Conservation (phyloP, 2,113 vertebrate genomes). For the Leucopsar rothschildi region DNA sequence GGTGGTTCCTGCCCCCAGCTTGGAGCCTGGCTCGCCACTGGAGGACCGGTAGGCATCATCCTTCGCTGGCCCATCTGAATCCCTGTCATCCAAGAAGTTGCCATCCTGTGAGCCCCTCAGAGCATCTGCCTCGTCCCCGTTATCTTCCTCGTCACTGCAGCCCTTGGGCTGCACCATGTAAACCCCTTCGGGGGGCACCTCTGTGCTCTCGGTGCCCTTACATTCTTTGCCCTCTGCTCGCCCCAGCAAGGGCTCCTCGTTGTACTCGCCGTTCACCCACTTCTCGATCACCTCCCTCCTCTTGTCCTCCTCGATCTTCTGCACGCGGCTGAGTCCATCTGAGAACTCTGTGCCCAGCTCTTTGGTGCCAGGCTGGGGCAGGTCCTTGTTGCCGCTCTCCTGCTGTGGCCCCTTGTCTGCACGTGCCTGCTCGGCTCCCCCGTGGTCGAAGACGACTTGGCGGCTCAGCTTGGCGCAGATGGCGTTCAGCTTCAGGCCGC, state of each 20-base stretch:
- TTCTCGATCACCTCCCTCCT: slow-evolving; percentile 97
- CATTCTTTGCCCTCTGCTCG: slow-evolving; percentile 62
- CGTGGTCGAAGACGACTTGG: slow-evolving; percentile 92
- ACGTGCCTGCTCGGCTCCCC: slow-evolving; percentile 78
- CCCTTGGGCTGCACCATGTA: slow-evolving; percentile 98
- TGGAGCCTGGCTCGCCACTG: slow-evolving; percentile 55
- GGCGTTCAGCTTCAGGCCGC: slow-evolving; percentile 98
- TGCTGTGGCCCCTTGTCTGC: slow-evolving; percentile 76
- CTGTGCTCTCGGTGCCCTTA: slow-evolving; percentile 68
- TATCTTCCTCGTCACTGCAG: slow-evolving; percentile 95
- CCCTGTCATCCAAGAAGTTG: slow-evolving; percentile 79
- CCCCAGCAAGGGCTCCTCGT: slow-evolving; percentile 80
- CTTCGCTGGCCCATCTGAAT: slow-evolving; percentile 79
- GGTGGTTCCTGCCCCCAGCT: slow-evolving; percentile 55
- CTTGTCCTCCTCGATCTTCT: slow-evolving; percentile 92
- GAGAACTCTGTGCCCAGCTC: slow-evolving; percentile 75
- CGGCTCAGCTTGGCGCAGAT: slow-evolving; percentile 99
- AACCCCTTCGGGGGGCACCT: slow-evolving; percentile 89
- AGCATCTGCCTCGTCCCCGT: slow-evolving; percentile 73
- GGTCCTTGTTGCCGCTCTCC: slow-evolving; percentile 81
- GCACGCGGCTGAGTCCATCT: slow-evolving; percentile 74
- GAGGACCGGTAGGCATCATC: slow-evolving; percentile 73
- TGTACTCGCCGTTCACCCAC: slow-evolving; percentile 98
- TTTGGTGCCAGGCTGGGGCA: slow-evolving; percentile 77
- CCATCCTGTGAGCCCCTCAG: slow-evolving; percentile 74